These are phyloP conservation scores for Biston betularia DNA, from an alignment of 2,888 invertebrate genomes.

Conservation along the genomic window DNA sequence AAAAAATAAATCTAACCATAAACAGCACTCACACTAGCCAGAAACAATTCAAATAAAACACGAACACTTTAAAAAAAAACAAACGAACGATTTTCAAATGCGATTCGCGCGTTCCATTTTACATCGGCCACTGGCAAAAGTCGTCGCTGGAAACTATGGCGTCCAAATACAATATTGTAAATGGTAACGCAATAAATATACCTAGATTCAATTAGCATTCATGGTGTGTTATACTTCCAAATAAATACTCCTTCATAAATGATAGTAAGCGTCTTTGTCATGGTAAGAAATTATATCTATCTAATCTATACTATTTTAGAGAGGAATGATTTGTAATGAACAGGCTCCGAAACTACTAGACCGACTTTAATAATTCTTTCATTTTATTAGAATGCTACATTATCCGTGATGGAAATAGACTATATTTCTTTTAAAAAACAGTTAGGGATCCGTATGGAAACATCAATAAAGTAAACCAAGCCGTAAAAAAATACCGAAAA, in stretches of 20 bases:
- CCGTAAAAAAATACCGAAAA: no score
- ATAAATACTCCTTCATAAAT: constrained; percentile 40
- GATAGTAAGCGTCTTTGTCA: constrained; percentile 15
- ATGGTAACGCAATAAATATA: constrained; percentile 64
- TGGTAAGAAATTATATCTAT: constrained; percentile 6
- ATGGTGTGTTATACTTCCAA: constrained; percentile 62
- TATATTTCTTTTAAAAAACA: no score
- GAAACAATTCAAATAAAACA: constrained; percentile 46
- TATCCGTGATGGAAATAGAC: no score
- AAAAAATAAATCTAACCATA: constrained; percentile 14
- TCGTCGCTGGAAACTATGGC: constrained; percentile 59
- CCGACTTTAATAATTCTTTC: no score
- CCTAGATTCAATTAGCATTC: constrained; percentile 69
- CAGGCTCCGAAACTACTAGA: no score
- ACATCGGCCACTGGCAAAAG: constrained; percentile 52
- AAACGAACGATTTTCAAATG: constrained; percentile 49
- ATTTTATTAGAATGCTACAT: no score
- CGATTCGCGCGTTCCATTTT: constrained; percentile 63
- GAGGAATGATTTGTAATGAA: no score
- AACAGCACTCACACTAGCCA: constrained; percentile 49
- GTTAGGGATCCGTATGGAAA: no score
- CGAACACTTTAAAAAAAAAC: constrained; percentile 25
- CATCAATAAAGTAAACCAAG: no score
- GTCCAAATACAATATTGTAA: constrained; percentile 44
- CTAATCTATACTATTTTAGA: neutral